Percentiles rank a stretch among this genome's conserved stretches.
phyloP scores from a whole-genome alignment of 37 sponge, comb jelly and placozoan species.

The Halisarca cf. caerulea region DNA sequence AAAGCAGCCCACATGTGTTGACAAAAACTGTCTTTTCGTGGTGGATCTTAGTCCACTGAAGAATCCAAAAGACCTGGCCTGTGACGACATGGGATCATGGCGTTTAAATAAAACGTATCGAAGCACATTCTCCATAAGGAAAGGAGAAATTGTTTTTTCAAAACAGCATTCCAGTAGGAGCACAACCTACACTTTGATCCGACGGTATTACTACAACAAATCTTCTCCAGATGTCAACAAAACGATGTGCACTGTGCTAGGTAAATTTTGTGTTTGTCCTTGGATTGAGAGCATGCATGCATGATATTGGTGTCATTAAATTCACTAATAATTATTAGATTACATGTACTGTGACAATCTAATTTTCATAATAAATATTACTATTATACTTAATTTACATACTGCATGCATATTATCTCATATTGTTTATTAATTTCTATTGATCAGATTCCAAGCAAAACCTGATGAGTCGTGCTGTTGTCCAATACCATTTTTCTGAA shows the following conservation, averaged over 20 bases:
- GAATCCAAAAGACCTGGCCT: conserved; percentile 2
- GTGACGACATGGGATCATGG: conserved; percentile 23
- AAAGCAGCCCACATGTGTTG: conserved; percentile 16
- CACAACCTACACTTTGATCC: not conserved
- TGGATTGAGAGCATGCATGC: too few species aligned
- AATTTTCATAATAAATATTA: too few species aligned
- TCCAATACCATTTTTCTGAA: too few species aligned
- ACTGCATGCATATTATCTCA: too few species aligned
- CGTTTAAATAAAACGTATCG: not conserved
- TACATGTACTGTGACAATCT: too few species aligned
- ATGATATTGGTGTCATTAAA: too few species aligned
- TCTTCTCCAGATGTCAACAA: not conserved
- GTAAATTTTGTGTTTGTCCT: too few species aligned
- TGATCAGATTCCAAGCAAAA: too few species aligned
- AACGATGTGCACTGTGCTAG: not conserved
- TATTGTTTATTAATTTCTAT: too few species aligned
- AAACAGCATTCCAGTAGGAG: not conserved
- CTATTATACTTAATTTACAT: too few species aligned
- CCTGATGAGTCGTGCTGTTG: too few species aligned
- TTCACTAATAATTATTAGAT: too few species aligned
- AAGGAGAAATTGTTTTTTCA: not conserved
- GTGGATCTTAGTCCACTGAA: not conserved
- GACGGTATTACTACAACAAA: not conserved
- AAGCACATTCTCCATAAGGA: not conserved
- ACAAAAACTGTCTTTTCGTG: not conserved